A percentile compares a stretch with the other conserved stretches of the same genome.
phyloP scores from a whole-genome alignment of 2,888 invertebrate species.

The Drosophila paramelanica region DNA sequence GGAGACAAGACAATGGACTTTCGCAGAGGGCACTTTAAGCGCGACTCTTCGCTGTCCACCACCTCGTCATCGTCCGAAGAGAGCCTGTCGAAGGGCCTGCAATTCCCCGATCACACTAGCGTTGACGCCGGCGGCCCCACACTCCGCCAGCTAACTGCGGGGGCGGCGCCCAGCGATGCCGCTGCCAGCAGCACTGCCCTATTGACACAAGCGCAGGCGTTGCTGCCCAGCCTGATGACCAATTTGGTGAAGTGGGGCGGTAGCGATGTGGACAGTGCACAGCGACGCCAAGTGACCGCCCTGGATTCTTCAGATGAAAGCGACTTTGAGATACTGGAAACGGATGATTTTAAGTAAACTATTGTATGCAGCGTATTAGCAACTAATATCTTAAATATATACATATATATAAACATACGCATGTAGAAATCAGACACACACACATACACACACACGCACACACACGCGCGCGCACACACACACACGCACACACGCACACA shows the following conservation, averaged over 20 bases:
- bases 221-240: conserved; percentile 78
- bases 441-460: conserved; percentile 2
- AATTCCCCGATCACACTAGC: conserved; percentile 81
- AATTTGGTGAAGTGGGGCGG: conserved; percentile 78
- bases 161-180: conserved; percentile 5
- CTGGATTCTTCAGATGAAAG: conserved; percentile 84
- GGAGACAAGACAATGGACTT: conserved; percentile 72
- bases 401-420: conserved; percentile 30
- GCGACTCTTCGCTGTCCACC: conserved; percentile 82
- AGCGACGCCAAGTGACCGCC: conserved; percentile 66
- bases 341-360: conserved; percentile 82
- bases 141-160: conserved; percentile 51
- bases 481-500: neutral
- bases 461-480: conserved; percentile 9
- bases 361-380: conserved; percentile 56
- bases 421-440: conserved; percentile 14
- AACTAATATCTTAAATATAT: conserved; percentile 62
- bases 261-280: conserved; percentile 15
- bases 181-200: conserved; percentile 38
- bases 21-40: conserved; percentile 83
- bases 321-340: conserved; percentile 84
- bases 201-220: conserved; percentile 66
- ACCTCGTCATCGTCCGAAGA: conserved; percentile 84
- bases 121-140: conserved; percentile 62
- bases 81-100: conserved; percentile 83